Evolutionary conservation across 1,140 invertebrate genomes (phyloP).

Genomic region (Drosophila bocki): DNA sequence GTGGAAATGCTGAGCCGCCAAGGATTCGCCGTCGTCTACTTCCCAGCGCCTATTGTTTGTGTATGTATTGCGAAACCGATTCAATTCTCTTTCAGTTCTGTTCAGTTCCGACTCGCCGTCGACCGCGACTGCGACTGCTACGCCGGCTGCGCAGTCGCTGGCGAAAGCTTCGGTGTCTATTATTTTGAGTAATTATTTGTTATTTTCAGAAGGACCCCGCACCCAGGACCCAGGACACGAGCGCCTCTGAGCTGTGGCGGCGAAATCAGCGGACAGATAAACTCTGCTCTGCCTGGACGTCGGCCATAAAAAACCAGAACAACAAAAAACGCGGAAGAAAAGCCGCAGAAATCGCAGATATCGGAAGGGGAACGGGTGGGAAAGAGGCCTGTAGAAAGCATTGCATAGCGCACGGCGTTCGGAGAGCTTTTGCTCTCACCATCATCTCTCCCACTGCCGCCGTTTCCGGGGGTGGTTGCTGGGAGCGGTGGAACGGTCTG

Average conservation of each 20-base stretch:
- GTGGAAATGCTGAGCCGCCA: slow-evolving; percentile 51
- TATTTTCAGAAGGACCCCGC: slow-evolving; percentile 56
- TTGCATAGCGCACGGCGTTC: slow-evolving; percentile 72
- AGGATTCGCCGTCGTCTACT: slow-evolving; percentile 67
- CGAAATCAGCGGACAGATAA: slow-evolving; percentile 66
- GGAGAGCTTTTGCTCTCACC: slow-evolving; percentile 38
- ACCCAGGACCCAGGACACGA: slow-evolving; percentile 38
- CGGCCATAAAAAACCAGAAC: not conserved
- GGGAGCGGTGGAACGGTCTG: slow-evolving; percentile 41
- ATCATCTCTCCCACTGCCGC: slow-evolving; percentile 8
- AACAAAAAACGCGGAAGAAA: slow-evolving; percentile 9
- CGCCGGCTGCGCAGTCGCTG: slow-evolving; percentile 15
- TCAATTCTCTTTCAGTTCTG: slow-evolving; percentile 48
- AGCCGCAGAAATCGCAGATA: slow-evolving; percentile 19
- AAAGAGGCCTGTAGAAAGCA: slow-evolving; percentile 60
- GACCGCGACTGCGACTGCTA: slow-evolving; percentile 25
- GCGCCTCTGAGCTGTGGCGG: slow-evolving; percentile 5
- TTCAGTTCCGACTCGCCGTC: slow-evolving; percentile 27
- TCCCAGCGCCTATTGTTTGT: slow-evolving; percentile 85
- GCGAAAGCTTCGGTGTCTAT: slow-evolving; percentile 25
- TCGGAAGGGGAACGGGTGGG: slow-evolving; percentile 39
- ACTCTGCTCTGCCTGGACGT: slow-evolving; percentile 34
- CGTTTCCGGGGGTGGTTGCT: slow-evolving; percentile 51
- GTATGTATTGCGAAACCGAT: slow-evolving; percentile 85
- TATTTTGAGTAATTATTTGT: slow-evolving; percentile 82